A percentile compares a stretch with the other conserved stretches of the same genome.
phyloP scores from a whole-genome alignment of 2,797 vertebrate genomes.

The Hippopotamyrus pictus region DNA sequence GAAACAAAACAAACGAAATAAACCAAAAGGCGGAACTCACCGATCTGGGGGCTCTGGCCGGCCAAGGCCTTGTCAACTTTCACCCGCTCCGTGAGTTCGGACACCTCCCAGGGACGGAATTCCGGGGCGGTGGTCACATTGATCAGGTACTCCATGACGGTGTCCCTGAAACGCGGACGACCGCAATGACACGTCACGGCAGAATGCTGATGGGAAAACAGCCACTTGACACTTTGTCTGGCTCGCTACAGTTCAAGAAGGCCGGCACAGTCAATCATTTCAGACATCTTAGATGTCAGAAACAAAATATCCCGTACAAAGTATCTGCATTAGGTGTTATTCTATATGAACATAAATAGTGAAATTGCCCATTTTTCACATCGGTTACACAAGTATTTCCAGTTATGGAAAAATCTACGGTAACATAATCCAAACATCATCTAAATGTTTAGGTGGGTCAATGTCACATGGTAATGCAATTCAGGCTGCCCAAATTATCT shows the following conservation, averaged over 20 bases:
- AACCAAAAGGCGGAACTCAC: constrained; percentile 51
- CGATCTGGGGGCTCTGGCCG: constrained; percentile 69
- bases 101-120: constrained; percentile 88
- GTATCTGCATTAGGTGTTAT: neutral
- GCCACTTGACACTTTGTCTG: neutral
- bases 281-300: neutral
- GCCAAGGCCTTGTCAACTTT: constrained; percentile 75
- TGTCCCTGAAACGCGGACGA: constrained; percentile 65
- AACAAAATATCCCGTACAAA: neutral
- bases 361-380: neutral
- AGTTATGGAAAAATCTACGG: neutral
- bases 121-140: constrained; percentile 92
- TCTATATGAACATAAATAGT: neutral
- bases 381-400: neutral
- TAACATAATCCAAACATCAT: neutral
- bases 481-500: neutral
- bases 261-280: neutral
- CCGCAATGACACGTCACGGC: neutral
- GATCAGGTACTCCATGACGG: constrained; percentile 94
- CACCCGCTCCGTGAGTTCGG: constrained; percentile 65
- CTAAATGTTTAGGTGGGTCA: neutral
- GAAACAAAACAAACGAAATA: neutral
- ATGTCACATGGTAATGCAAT: neutral
- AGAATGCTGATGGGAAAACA: neutral
- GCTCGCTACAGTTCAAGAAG: neutral